phyloP scores from a whole-genome alignment of 2,888 invertebrate genomes.

The Hemistola chrysoprasaria region DNA sequence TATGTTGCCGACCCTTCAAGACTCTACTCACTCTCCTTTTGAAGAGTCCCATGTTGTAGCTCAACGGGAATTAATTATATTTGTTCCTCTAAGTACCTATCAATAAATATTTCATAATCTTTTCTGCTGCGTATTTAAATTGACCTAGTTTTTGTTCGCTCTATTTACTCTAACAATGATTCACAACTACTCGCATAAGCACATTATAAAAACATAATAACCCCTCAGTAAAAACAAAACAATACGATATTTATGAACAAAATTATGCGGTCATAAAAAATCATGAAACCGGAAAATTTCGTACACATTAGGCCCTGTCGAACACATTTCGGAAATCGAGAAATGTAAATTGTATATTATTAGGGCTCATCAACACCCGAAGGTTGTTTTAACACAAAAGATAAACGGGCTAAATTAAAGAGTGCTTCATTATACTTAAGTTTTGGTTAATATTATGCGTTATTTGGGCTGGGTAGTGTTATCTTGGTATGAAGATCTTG shows the following conservation, averaged over 20 bases:
- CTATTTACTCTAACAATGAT: not conserved
- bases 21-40: no score
- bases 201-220: constrained; percentile 19
- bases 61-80: no score
- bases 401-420: constrained; percentile 77
- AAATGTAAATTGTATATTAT: constrained; percentile 77
- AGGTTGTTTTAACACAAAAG: constrained; percentile 76
- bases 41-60: no score
- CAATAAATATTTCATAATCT: no score
- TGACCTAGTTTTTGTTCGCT: not conserved
- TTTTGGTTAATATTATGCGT: constrained; percentile 70
- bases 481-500: constrained; percentile 61
- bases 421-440: constrained; percentile 71
- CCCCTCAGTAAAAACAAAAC: constrained; percentile 41
- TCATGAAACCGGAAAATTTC: constrained; percentile 63
- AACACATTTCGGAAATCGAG: constrained; percentile 72
- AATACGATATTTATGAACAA: constrained; percentile 44
- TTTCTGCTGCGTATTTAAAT: no score
- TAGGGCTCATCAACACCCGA: constrained; percentile 75
- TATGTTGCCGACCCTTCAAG: no score
- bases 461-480: constrained; percentile 64
- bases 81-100: no score
- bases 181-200: constrained; percentile 9
- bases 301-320: constrained; percentile 66
- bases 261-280: constrained; percentile 58